These are phyloP conservation scores for Danio tinwini DNA, from an alignment of 2,797 vertebrate species.

Conservation along the genomic window DNA sequence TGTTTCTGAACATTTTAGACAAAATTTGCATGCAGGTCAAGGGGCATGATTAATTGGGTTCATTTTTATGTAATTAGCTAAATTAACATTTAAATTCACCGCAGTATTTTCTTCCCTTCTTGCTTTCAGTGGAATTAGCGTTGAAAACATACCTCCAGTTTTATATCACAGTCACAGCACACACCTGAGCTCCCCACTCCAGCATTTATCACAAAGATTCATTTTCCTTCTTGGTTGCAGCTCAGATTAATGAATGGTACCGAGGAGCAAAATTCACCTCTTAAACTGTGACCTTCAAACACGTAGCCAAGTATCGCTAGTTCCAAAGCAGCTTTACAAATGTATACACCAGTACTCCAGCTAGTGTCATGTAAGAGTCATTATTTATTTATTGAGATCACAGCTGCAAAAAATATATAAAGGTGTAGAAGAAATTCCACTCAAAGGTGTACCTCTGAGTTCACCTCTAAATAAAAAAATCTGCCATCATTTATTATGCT, in stretches of 20 bases:
- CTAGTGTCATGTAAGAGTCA: constrained; percentile 18
- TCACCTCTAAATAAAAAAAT: no score
- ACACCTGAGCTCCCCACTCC: constrained; percentile 64
- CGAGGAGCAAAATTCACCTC: constrained; percentile 66
- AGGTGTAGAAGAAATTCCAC: not conserved
- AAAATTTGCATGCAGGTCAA: not conserved
- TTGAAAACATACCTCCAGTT: constrained; percentile 58
- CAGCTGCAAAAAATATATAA: not conserved
- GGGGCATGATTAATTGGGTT: not conserved
- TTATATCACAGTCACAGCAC: constrained; percentile 62
- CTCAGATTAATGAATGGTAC: constrained; percentile 74
- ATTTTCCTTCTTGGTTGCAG: constrained; percentile 64
- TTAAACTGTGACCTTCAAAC: constrained; percentile 74
- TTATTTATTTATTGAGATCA: constrained; percentile 13
- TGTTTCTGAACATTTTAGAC: not conserved
- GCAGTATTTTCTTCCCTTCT: not conserved
- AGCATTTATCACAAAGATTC: constrained; percentile 72
- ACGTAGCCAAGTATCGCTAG: constrained; percentile 57
- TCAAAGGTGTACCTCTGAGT: not conserved
- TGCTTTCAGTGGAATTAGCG: not conserved
- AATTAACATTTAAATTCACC: constrained; percentile 2
- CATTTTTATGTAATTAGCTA: not conserved
- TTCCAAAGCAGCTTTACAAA: constrained; percentile 53
- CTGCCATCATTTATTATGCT: no score
- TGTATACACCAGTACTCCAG: constrained; percentile 25